Conservation (phyloP, 2,797 vertebrate genomes). For the Neosilurus hyrtlii region DNA sequence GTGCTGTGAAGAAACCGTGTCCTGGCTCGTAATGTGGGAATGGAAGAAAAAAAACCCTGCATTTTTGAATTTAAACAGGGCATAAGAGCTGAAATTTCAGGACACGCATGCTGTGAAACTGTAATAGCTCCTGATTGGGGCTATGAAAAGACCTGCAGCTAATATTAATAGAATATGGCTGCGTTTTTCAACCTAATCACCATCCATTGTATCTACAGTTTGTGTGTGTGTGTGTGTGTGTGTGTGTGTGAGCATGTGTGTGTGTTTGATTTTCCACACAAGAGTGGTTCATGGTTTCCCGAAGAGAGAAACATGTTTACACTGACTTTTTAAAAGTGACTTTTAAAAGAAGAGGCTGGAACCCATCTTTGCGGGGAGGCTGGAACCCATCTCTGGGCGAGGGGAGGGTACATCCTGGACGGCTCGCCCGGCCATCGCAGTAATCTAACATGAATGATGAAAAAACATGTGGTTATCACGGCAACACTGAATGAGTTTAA, state of each 20-base stretch:
- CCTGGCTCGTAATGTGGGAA: not conserved
- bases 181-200: not conserved
- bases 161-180: not conserved
- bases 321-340: too few relatives aligned
- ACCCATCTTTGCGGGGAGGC: too few relatives aligned
- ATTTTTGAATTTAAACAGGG: not conserved
- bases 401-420: too few relatives aligned
- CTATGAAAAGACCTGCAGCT: not conserved
- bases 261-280: not conserved
- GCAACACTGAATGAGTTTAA: not conserved
- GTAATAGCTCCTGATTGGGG: constrained; percentile 11
- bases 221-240: not conserved
- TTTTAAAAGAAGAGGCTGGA: too few relatives aligned
- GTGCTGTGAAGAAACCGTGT: not conserved
- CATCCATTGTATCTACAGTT: not conserved
- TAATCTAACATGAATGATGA: not conserved
- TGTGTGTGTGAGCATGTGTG: not conserved
- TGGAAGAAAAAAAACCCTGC: not conserved
- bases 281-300: not conserved
- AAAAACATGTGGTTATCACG: not conserved
- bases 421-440: too few relatives aligned
- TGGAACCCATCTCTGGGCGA: too few relatives aligned
- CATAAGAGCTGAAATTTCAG: not conserved
- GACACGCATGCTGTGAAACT: not conserved
- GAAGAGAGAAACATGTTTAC: too few relatives aligned